A percentile compares a stretch with the other conserved stretches of the same genome.
phyloP scores from a whole-genome alignment of 2,797 vertebrate species.

The Strix occidentalis region DNA sequence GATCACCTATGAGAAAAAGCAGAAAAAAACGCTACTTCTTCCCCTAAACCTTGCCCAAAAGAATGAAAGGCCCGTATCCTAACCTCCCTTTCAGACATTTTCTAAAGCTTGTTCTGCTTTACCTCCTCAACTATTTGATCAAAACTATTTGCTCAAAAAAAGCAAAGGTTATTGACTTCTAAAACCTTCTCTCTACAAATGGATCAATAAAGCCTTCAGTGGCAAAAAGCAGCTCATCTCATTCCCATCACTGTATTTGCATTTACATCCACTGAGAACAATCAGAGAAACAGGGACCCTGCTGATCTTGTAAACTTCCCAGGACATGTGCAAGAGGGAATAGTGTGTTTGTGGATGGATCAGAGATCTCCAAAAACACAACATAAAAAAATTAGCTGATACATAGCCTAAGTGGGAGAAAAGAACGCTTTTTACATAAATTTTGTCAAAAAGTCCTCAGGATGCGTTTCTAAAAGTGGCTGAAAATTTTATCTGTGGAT shows the following conservation, averaged over 20 bases:
- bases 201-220: background rate
- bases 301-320: background rate
- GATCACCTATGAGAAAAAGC: background rate
- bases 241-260: background rate
- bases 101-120: background rate
- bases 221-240: background rate
- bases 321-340: background rate
- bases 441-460: background rate
- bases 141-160: background rate
- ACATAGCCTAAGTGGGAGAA: background rate
- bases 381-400: background rate
- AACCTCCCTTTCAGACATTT: background rate
- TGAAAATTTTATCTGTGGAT: background rate
- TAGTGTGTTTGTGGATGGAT: background rate
- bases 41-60: background rate
- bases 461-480: background rate
- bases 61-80: background rate
- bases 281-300: background rate
- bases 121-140: background rate
- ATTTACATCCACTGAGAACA: background rate
- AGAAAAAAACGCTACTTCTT: background rate
- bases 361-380: background rate
- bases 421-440: background rate
- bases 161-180: background rate
- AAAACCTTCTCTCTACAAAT: background rate